A percentile compares a stretch with the other conserved stretches of the same genome.
Conservation (phyloP, 1,140 invertebrate genomes). For the Hylaeus anthracinus region DNA sequence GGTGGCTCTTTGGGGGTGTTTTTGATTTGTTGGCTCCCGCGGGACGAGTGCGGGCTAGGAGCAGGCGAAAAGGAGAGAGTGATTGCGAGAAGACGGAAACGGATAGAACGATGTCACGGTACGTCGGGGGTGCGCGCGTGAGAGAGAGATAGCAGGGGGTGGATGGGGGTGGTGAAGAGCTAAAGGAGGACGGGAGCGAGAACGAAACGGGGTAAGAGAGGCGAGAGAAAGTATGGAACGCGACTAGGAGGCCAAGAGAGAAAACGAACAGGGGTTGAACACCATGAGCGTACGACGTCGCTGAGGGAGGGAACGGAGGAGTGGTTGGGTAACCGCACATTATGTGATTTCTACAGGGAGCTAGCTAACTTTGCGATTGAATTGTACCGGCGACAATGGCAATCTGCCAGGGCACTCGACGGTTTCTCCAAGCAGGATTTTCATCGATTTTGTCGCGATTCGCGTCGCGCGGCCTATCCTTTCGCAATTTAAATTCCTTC, state of each 20-base stretch:
- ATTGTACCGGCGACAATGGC: conserved; percentile 79
- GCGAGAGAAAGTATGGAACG: conserved; percentile 1
- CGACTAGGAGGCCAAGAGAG: conserved; percentile 3
- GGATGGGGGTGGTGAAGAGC: no score
- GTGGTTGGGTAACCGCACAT: conserved; percentile 76
- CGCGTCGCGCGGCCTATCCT: conserved; percentile 24
- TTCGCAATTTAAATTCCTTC: conserved; percentile 30
- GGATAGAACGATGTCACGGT: conserved; percentile 9
- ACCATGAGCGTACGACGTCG: conserved; percentile 34
- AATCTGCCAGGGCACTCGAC: conserved; percentile 73
- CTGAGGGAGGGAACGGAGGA: conserved; percentile 23
- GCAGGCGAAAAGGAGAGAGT: conserved; percentile 13
- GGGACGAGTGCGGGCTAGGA: conserved; percentile 37
- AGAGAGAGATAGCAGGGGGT: no score
- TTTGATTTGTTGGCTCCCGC: conserved; percentile 78
- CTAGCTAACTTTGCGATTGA: conserved; percentile 79
- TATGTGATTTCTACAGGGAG: conserved; percentile 81
- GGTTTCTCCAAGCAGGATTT: conserved; percentile 65
- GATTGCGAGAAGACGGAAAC: conserved; percentile 7
- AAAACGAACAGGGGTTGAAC: conserved; percentile 36
- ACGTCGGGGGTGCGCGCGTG: not conserved
- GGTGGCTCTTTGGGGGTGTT: conserved; percentile 75
- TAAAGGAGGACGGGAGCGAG: not conserved
- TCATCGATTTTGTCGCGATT: conserved; percentile 54
- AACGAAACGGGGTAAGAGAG: conserved; percentile 10